phyloP scores from a whole-genome alignment of 2,888 invertebrate genomes.

The Synergus umbraculus region DNA sequence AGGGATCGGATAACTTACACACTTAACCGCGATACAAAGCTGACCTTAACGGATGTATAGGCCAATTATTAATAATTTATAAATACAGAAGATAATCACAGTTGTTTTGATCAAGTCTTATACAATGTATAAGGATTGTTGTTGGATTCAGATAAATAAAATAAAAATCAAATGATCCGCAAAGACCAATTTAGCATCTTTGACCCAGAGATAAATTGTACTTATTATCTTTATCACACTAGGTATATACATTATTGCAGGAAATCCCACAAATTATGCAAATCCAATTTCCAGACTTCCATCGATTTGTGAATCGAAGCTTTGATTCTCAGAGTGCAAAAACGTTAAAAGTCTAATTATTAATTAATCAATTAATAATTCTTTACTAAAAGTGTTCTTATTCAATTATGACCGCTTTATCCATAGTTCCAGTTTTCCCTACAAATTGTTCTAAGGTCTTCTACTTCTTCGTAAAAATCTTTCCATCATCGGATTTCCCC shows the following conservation, averaged over 20 bases:
- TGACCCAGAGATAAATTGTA: conserved; percentile 8
- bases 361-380: too few species aligned
- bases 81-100: not conserved
- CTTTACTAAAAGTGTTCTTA: too few species aligned
- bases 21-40: too few species aligned
- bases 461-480: too few species aligned
- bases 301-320: conserved; percentile 20
- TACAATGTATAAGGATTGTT: not conserved
- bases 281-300: conserved; percentile 31
- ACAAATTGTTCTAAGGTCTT: too few species aligned
- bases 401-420: too few species aligned
- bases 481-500: too few species aligned
- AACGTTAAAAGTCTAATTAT: too few species aligned
- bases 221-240: conserved; percentile 6
- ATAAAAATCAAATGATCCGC: conserved; percentile 19
- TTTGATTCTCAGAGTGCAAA: not conserved
- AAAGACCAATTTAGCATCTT: not conserved
- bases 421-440: too few species aligned
- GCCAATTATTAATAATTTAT: not conserved
- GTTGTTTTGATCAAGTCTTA: not conserved
- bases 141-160: not conserved
- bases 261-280: not conserved
- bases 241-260: not conserved
- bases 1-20: too few species aligned
- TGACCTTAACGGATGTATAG: too few species aligned